Conservation (phyloP, 2,113 vertebrate genomes). For the Poicephalus meyeri region DNA sequence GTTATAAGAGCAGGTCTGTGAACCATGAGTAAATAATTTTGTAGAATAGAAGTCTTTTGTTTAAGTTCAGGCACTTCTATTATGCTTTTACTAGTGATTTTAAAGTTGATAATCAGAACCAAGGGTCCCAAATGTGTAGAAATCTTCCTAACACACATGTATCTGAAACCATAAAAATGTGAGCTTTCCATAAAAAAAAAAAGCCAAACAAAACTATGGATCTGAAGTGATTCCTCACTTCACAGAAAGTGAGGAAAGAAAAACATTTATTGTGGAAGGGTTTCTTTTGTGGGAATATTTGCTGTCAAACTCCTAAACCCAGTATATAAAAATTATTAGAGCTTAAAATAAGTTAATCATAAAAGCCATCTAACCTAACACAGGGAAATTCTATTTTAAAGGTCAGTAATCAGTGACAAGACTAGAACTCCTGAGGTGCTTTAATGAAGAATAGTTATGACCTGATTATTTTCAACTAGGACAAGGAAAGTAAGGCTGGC, state of each 20-base stretch:
- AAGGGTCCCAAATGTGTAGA: background rate
- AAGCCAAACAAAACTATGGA: background rate
- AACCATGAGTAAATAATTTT: background rate
- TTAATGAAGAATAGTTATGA: background rate
- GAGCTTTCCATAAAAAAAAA: background rate
- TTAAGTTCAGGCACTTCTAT: background rate
- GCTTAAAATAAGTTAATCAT: background rate
- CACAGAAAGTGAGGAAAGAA: background rate
- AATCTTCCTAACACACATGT: background rate
- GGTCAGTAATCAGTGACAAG: background rate
- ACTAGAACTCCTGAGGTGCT: background rate
- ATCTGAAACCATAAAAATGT: background rate
- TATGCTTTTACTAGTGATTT: background rate
- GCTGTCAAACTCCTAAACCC: background rate
- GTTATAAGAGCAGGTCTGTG: background rate
- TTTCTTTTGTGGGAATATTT: background rate
- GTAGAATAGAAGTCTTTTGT: background rate
- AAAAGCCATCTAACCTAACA: background rate
- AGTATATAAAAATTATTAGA: background rate
- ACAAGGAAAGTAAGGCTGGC: background rate
- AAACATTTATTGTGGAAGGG: background rate
- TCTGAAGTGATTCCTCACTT: background rate
- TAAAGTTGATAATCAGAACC: background rate
- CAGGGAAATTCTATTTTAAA: background rate
- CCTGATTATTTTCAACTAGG: background rate